Percentiles rank a stretch among this genome's conserved stretches.
These are phyloP conservation scores for human DNA, from an alignment of 2,113 vertebrate species.

Conservation along the genomic window GRCh38 chr13:70307001-70307500, in stretches of 20 bases:
- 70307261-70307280: not conserved
- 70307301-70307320: not conserved
- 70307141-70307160: not conserved
- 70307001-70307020: not conserved
- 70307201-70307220: not conserved
- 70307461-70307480: not conserved
- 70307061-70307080: rapidly evolving
- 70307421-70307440: not conserved
- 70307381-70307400: not conserved
- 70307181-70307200: not conserved
- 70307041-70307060: not conserved
- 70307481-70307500: too few relatives aligned
- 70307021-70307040: not conserved
- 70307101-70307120: not conserved
- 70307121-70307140: not conserved
- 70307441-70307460: not conserved
- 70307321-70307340: not conserved
- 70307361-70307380: not conserved
- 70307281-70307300: not conserved
- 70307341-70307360: not conserved
- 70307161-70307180: not conserved
- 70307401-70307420: not conserved
- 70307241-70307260: not conserved
- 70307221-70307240: not conserved
- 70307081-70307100: not conserved